These are phyloP conservation scores for Dunckerocampus dactyliophorus DNA, from an alignment of 2,113 vertebrate genomes.

Conservation along the genomic window DNA sequence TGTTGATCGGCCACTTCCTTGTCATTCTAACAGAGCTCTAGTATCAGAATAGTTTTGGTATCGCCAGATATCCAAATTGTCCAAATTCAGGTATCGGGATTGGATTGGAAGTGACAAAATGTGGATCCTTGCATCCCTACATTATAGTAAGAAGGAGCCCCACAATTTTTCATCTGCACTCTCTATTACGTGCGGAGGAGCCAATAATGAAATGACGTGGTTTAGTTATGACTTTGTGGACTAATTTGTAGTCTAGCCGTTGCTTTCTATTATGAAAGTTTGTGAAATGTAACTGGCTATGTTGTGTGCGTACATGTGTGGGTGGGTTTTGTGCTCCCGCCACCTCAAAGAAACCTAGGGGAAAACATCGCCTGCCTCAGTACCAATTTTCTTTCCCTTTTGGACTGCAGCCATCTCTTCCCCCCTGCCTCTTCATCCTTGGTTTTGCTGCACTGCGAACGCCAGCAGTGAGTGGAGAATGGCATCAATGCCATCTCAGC, in stretches of 20 bases:
- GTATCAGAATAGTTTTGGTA: too few species aligned
- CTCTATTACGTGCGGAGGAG: too few species aligned
- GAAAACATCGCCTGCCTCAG: neutral
- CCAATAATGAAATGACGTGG: too few species aligned
- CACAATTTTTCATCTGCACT: too few species aligned
- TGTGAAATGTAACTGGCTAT: neutral
- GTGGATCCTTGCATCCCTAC: too few species aligned
- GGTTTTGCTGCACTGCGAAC: conserved; percentile 52
- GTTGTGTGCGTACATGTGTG: neutral
- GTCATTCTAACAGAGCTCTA: too few species aligned
- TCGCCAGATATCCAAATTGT: too few species aligned
- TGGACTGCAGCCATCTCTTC: neutral
- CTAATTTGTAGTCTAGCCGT: neutral
- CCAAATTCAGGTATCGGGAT: too few species aligned
- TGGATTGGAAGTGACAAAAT: too few species aligned
- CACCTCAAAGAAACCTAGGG: neutral
- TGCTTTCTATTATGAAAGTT: neutral
- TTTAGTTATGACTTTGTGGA: neutral
- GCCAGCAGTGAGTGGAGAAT: conserved; percentile 43
- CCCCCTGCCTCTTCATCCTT: conserved; percentile 35
- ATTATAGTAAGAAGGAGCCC: too few species aligned
- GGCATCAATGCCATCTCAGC: conserved; percentile 49
- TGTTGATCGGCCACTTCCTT: too few species aligned
- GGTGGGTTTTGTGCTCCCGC: too few species aligned
- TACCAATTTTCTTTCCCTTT: neutral